Conservation (phyloP, 1,140 invertebrate species). For the Bombus balteatus region DNA sequence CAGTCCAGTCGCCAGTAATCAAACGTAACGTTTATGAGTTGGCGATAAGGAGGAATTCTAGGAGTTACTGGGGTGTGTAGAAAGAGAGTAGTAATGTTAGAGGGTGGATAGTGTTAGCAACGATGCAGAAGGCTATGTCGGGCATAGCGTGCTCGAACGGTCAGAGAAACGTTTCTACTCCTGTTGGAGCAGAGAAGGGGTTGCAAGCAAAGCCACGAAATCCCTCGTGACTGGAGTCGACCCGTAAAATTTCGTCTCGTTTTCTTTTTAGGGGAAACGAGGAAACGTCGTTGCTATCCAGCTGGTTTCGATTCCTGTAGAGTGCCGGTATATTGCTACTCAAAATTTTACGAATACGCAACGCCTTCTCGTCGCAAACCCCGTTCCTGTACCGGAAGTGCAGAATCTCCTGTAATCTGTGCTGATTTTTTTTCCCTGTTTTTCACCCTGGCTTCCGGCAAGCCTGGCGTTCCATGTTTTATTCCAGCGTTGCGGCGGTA, state of each 20-base stretch:
- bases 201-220: background rate
- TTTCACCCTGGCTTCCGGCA: background rate
- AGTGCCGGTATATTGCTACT: constrained; percentile 25
- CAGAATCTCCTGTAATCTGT: background rate
- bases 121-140: background rate
- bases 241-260: background rate
- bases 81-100: too few species aligned
- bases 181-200: background rate
- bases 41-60: constrained; percentile 2
- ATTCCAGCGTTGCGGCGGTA: background rate
- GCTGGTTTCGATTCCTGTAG: constrained; percentile 21
- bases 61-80: too few species aligned
- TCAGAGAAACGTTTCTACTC: too few species aligned
- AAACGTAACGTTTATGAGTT: constrained; percentile 25
- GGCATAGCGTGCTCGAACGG: background rate
- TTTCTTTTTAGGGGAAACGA: background rate
- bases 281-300: background rate
- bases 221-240: background rate
- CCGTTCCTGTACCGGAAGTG: too few species aligned
- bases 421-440: background rate
- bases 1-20: background rate
- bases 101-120: background rate
- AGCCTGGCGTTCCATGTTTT: background rate
- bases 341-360: constrained; percentile 39
- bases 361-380: too few species aligned